Base-by-base conservation (phyloP, 2,113 vertebrate genomes). In the Speoplatyrhinus poulsoni region DNA sequence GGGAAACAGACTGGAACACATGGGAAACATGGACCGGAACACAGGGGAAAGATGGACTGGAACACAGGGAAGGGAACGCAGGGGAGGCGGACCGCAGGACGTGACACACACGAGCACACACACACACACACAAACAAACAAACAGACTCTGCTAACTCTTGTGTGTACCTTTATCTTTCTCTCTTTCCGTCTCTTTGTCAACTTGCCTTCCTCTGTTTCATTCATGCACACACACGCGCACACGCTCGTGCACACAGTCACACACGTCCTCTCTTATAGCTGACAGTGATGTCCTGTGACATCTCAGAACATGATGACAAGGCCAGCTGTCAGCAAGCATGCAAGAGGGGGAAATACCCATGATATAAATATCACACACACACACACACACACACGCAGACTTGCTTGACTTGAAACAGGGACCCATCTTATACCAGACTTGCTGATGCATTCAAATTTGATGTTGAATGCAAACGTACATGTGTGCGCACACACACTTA, bases 231-330 rank as follows among this genome's bases (percentile, higher is more conserved):
- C 26, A 26, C 26, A 3, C 2, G 9, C 26, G 6, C 46, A 49
- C 46, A 62, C 26, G 26, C 26, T 26, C 2, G 26, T n/a, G 16
- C 26, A 33, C 46, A 49, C 46, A 62, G 47, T 62, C 53, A 69
- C 65, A 71, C 59, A 3, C 19, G 7, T 72, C 3, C 12, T 13
- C 41, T 70, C 68, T 19, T 59, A 68, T 1, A 0, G 68, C 63
- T 73, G 68, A 83, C 73, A 61, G 53, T 78, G 69, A 85, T 69
- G 65, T 72, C 46, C 17, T 70, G 9, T 81, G 83, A 85, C 84
- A 77, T 66, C 69, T 71, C 80, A 56, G 70, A 82, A 74, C 62
- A 80, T 58, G 87, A 85, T 64, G 77, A 75, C 80, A 83, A 56
- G 64, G 75, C 78, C 60, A 50, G 61, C 12, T 69, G 83, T 75